phyloP scores from a whole-genome alignment of 2,113 vertebrate genomes.

The Microcebus griseorufus region DNA sequence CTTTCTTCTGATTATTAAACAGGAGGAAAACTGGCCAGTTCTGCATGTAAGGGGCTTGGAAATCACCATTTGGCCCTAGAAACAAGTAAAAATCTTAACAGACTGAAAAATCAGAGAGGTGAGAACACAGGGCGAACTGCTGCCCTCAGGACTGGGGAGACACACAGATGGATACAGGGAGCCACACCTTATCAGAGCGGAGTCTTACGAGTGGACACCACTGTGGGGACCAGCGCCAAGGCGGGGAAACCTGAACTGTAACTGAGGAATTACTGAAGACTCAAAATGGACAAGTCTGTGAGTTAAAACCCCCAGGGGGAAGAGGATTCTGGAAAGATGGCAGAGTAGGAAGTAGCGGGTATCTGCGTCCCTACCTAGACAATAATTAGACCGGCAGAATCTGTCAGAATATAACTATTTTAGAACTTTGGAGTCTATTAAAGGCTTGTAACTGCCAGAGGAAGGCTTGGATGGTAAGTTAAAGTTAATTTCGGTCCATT shows the following conservation, averaged over 20 bases:
- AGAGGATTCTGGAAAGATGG: too few relatives aligned
- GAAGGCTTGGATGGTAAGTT: too few relatives aligned
- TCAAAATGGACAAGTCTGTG: too few relatives aligned
- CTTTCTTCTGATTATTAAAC: not conserved
- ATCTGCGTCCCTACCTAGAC: too few relatives aligned
- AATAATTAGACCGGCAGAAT: too few relatives aligned
- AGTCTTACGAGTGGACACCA: not conserved
- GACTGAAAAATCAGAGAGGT: not conserved
- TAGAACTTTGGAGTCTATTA: too few relatives aligned
- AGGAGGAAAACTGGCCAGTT: not conserved
- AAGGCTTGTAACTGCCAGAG: too few relatives aligned
- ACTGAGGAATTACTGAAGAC: not conserved
- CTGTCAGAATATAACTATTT: too few relatives aligned
- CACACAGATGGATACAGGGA: not conserved
- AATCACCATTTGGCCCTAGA: not conserved
- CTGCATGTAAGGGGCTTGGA: not conserved
- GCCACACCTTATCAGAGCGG: not conserved
- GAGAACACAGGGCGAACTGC: not conserved
- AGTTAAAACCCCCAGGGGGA: not conserved
- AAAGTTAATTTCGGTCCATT: too few relatives aligned
- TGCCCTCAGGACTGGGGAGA: not conserved
- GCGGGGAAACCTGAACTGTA: not conserved
- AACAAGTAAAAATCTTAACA: not conserved
- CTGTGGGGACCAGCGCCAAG: not conserved
- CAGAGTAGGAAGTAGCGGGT: too few relatives aligned